Evolutionary conservation across 2,797 vertebrate genomes (phyloP), one percentile per base, ranked within the genome.

Genomic region (Sphaeramia orbicularis): DNA sequence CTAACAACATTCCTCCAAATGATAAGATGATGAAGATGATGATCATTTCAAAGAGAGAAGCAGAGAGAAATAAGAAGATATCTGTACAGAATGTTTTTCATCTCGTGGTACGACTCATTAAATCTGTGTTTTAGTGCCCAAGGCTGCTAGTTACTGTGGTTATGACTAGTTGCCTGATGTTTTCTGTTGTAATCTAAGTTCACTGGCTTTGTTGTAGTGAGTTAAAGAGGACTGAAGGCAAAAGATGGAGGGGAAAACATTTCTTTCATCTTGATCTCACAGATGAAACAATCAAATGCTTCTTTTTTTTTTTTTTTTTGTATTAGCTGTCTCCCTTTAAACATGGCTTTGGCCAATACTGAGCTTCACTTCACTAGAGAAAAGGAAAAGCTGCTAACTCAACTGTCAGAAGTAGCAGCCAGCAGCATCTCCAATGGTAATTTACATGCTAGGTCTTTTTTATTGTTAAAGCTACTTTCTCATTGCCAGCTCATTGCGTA

Each of bases 111-210:
- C 50, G 1, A 37, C 76, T 85, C 80, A 73, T 82, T 82, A 85
- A 67, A 64, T 69, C 32, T 53, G 50, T 21, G 2, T 36, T 7
- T 36, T 0, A 10, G 10, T 45, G 63, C 37, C 74, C 74, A 45
- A 6, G 65, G 83, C 83, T 61, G 64, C 71, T 56, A 66, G 60
- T 75, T 77, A 74, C 64, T 45, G 63, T 59, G 30, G 73, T 72
- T 45, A 43, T 5, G 27, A 37, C 18, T 18, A 13, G 57, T 40
- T 0, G 42, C 36, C 15, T 19, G 55, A 69, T 56, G 69, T 53
- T 47, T 30, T 27, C 7, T 1, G 9, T 6, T 9, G 8, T 49
- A 44, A 69, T 72, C 42, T 43, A 12, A 53, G 16, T 49, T 69
- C 64, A 32, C 41, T 7, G 44, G 8, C 56, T 53, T 72, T 45